Evolutionary conservation across 2,113 vertebrate genomes (phyloP), one percentile per base, ranked within the genome.

Genomic region (Lampris megalopsis): DNA sequence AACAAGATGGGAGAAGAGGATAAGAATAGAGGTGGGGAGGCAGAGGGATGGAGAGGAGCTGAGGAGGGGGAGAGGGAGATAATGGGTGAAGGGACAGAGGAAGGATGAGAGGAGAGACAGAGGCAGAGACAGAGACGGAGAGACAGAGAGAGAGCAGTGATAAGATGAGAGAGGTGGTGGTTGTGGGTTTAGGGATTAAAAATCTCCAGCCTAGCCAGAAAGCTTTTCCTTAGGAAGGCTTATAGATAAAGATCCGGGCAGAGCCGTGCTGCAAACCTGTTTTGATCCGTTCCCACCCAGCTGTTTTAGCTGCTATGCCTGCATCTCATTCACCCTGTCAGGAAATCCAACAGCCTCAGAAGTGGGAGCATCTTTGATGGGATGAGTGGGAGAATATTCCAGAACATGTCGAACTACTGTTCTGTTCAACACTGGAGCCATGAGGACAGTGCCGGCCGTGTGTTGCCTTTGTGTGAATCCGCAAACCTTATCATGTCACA

Each of bases 291-390:
- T 24, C 24, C 24, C 24, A 24, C 24, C 24, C 24, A 24, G 24
- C 24, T 24, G 24, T 24, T 24, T 24, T 24, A 24, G 24, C 24
- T 24, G 6, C 3, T 45, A 45, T 45, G 43, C 43, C 43, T 79
- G 54, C 69, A 63, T 81, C 80, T 49, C n/a, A 64, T 68, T 73
- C 79, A 71, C 72, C 69, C 61, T 24, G 52, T 41, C 42, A 4
- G 37, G 60, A 81, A 24, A 24, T 24, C 24, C 24, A 24, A 24
- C 24, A 24, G 24, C 24, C 24, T 24, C 24, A 24, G 24, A 24
- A 24, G 24, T 24, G 24, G 24, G 24, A 24, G 24, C 24, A 24
- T 24, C 24, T 24, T 24, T 24, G 24, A 24, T 24, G 24, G 24
- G 24, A 24, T 24, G 24, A 24, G 24, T 24, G 24, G 24, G 24